Percentiles rank a stretch among this genome's conserved stretches.
Conservation (phyloP, 2,888 invertebrate genomes). For the Drosophila putrida region DNA sequence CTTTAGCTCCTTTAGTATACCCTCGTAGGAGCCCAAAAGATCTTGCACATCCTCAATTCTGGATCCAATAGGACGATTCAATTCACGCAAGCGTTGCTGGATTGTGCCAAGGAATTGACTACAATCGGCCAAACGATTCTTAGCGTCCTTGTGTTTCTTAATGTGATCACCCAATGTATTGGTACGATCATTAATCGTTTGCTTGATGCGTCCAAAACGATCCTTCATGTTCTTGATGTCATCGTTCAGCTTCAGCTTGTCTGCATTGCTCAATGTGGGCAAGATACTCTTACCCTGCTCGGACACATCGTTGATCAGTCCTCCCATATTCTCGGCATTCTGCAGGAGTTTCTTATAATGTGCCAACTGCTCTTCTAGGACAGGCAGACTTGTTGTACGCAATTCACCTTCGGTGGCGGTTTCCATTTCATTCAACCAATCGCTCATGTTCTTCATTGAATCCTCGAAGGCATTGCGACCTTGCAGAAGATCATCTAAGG, state of each 20-base stretch:
- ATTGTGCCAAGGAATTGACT: constrained; percentile 92
- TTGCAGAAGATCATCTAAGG: constrained; percentile 90
- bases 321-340: constrained; percentile 90
- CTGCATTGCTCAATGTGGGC: constrained; percentile 93
- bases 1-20: constrained; percentile 91
- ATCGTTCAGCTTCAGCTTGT: constrained; percentile 93
- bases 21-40: constrained; percentile 92
- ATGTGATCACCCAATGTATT: constrained; percentile 91
- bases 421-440: constrained; percentile 96
- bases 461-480: constrained; percentile 93
- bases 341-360: constrained; percentile 93
- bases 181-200: constrained; percentile 91
- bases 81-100: constrained; percentile 92
- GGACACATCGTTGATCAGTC: constrained; percentile 90
- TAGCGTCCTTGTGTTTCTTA: constrained; percentile 92
- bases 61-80: constrained; percentile 94
- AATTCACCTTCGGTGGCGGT: constrained; percentile 93
- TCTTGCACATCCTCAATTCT: constrained; percentile 95
- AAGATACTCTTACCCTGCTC: constrained; percentile 93
- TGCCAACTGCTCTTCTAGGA: constrained; percentile 94
- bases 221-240: constrained; percentile 92
- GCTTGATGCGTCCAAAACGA: constrained; percentile 90
- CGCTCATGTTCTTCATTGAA: constrained; percentile 92
- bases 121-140: constrained; percentile 92
- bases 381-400: constrained; percentile 91